Percentiles rank a stretch among this genome's conserved stretches.
Conservation (phyloP, 1,140 invertebrate species). For the Drosophila erecta region DNA sequence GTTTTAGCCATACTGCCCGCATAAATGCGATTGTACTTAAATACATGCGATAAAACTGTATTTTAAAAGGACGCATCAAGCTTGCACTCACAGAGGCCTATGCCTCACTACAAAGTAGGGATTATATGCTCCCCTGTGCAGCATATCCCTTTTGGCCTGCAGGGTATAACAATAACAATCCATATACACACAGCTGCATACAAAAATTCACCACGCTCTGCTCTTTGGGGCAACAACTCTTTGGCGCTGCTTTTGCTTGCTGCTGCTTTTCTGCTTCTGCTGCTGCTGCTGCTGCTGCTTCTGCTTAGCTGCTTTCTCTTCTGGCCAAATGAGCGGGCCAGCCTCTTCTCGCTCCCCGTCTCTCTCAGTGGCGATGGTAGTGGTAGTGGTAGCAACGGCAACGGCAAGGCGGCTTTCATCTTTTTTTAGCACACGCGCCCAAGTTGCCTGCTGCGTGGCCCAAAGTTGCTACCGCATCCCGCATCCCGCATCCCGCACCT, state of each 20-base stretch:
- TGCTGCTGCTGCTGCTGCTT: conserved; percentile 31
- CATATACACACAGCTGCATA: conserved; percentile 31
- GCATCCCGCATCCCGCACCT: conserved; percentile 15
- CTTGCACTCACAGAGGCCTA: too few relatives aligned
- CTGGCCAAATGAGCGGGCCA: conserved; percentile 49
- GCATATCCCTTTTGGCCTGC: conserved; percentile 21
- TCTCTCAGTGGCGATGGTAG: conserved; percentile 14
- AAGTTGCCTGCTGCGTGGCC: conserved; percentile 44
- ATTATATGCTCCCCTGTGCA: neutral
- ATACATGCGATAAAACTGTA: too few relatives aligned
- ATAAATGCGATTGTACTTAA: too few relatives aligned
- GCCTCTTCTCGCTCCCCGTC: conserved; percentile 32
- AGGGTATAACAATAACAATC: conserved; percentile 54
- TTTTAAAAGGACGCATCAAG: too few relatives aligned
- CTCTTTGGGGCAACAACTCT: conserved; percentile 66
- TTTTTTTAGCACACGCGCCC: conserved; percentile 74
- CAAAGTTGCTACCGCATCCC: conserved; percentile 17
- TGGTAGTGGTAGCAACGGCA: conserved; percentile 6
- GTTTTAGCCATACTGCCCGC: too few relatives aligned
- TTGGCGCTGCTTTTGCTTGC: conserved; percentile 37
- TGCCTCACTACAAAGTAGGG: too few relatives aligned
- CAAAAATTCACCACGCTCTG: conserved; percentile 69
- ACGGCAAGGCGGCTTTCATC: conserved; percentile 53
- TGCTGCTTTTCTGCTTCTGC: conserved; percentile 5
- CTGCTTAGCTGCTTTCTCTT: conserved; percentile 44